Base-by-base conservation (phyloP, 2,797 vertebrate species). In the Aselliscus stoliczkanus region DNA sequence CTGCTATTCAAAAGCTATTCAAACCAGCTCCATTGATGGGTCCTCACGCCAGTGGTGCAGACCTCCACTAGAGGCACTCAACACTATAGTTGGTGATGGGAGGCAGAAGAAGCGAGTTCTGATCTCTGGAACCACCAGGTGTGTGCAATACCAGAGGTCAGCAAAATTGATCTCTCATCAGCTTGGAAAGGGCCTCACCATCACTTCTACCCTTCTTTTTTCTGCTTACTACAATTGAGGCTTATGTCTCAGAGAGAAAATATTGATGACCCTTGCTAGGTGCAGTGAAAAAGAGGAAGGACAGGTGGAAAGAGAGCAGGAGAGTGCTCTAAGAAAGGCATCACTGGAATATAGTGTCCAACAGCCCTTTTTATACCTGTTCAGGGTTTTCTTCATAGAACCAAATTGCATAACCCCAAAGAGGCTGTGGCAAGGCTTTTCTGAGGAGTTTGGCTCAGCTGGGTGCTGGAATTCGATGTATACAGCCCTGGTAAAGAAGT, bases 61-160 rank as follows among this genome's bases (percentile, higher is more conserved):
- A 25, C 20, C 2, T 95, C 96, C 97, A 92, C 95, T 94, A 95
- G 97, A 96, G 96, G 95, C 60, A 39, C 96, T 93, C 93, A 42
- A 88, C 60, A 88, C 85, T 29, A 6, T 7, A 27, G 25, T 47
- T 80, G 64, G 73, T n/a, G n/a, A 18, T 20, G 9, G 50, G 81
- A 89, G 95, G 73, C 42, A 42, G 64, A 52, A 23, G 21, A 65
- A 56, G 75, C 11, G 47, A 70, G 58, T 14, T 84, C 20, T 25
- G 69, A 64, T 17, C 50, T 7, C 8, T 7, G 44, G 50, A 91
- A 56, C 17, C 11, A 17, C 31, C 79, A 39, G 27, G 12, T 50
- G 13, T 8, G 25, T 6, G 42, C 13, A 34, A 4, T 8, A 50
- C 29, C 90, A 58, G n/a, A 73, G n/a, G 73, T 42, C n/a, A 62